phyloP scores from a whole-genome alignment of 2,113 vertebrate species.

The Pterocles burchelli region DNA sequence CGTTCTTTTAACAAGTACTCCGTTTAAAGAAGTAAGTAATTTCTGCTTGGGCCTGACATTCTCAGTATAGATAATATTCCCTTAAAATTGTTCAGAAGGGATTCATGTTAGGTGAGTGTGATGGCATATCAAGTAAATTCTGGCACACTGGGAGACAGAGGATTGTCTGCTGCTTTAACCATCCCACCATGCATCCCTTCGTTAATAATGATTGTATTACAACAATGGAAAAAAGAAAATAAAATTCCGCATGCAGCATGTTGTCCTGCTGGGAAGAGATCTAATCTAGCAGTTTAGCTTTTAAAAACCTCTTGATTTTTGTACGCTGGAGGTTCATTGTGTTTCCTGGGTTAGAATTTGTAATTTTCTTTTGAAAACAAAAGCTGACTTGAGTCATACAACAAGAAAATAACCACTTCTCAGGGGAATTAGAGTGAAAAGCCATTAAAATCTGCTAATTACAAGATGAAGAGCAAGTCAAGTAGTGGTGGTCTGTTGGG shows the following conservation, averaged over 20 bases:
- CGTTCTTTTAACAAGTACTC: background rate
- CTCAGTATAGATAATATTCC: background rate
- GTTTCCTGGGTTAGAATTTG: background rate
- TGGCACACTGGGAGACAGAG: background rate
- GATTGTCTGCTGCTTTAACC: background rate
- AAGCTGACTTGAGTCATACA: background rate
- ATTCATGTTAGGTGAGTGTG: background rate
- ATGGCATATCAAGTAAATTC: background rate
- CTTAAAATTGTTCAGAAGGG: background rate
- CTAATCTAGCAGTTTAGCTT: background rate
- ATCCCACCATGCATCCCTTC: background rate
- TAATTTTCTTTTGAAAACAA: constrained; percentile 24
- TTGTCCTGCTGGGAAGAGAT: background rate
- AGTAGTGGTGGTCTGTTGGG: background rate
- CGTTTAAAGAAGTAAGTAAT: background rate
- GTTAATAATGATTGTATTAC: background rate
- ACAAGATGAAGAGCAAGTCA: background rate
- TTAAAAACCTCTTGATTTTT: background rate
- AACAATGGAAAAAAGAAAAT: background rate
- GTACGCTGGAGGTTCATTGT: background rate
- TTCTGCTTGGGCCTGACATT: background rate
- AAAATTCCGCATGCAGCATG: rapidly evolving
- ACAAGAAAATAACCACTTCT: background rate
- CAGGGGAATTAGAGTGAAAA: background rate
- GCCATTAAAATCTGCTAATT: constrained; percentile 30